Percentiles rank a stretch among this genome's conserved stretches.
These are phyloP conservation scores for Chelonus insularis DNA, from an alignment of 1,140 invertebrate species.

Conservation along the genomic window DNA sequence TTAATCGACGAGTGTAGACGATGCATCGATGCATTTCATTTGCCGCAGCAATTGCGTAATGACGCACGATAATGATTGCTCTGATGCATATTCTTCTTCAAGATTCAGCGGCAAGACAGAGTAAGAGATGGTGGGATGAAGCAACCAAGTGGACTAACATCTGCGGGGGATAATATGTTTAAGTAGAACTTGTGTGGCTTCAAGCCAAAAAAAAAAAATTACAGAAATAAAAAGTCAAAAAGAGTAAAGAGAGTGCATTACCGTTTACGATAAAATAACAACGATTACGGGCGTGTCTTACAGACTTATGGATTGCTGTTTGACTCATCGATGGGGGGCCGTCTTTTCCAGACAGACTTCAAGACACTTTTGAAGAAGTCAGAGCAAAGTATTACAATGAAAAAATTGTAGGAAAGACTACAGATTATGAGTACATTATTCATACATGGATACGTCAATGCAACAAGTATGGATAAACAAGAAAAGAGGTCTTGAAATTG, in stretches of 20 bases:
- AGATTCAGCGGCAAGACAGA: no score
- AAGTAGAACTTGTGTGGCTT: slow-evolving; percentile 47
- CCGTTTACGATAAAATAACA: slow-evolving; percentile 55
- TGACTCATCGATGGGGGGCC: slow-evolving; percentile 9
- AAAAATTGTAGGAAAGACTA: not conserved
- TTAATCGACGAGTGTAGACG: slow-evolving; percentile 22
- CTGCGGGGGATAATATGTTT: slow-evolving; percentile 46
- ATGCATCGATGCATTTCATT: slow-evolving; percentile 48
- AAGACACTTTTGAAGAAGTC: slow-evolving; percentile 3
- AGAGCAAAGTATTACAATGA: not conserved
- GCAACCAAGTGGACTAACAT: slow-evolving; percentile 30
- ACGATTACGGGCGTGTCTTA: slow-evolving; percentile 48
- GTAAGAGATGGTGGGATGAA: slow-evolving; percentile 1
- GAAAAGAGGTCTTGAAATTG: slow-evolving; percentile 26
- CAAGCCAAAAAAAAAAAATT: slow-evolving; percentile 28
- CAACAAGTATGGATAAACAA: not conserved
- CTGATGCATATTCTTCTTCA: slow-evolving; percentile 1
- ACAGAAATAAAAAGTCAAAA: slow-evolving; percentile 3
- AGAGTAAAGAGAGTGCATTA: slow-evolving; percentile 45
- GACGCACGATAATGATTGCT: slow-evolving; percentile 49
- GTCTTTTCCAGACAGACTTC: not conserved
- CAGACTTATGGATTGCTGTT: slow-evolving; percentile 9
- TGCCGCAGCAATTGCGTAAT: slow-evolving; percentile 54
- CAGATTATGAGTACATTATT: slow-evolving; percentile 25
- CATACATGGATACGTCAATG: slow-evolving; percentile 12